These are phyloP conservation scores for Nyctibius bracteatus DNA, from an alignment of 2,113 vertebrate species.

Conservation along the genomic window DNA sequence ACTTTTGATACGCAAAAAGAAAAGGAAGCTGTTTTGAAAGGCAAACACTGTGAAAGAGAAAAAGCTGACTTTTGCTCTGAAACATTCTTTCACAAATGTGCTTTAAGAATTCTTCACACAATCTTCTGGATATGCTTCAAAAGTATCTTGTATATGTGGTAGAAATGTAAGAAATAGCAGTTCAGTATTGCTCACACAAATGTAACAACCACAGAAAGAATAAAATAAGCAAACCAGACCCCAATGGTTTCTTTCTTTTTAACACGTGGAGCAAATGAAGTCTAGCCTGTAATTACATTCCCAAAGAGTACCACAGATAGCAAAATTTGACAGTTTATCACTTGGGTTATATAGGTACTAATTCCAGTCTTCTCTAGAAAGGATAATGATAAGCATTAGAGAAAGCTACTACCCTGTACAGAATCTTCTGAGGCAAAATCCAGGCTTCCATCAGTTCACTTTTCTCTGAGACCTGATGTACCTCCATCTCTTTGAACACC, in stretches of 20 bases:
- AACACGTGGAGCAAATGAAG: neutral
- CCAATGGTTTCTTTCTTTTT: neutral
- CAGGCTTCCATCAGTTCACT: neutral
- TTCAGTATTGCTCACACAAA: neutral
- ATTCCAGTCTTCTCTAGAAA: neutral
- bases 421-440: neutral
- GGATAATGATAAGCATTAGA: neutral
- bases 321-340: neutral
- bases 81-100: neutral
- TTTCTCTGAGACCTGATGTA: neutral
- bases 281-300: neutral
- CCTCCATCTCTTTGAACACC: neutral
- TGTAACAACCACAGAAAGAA: neutral
- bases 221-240: neutral
- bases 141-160: neutral
- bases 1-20: conserved; percentile 33
- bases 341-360: neutral
- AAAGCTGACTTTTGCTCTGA: neutral
- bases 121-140: neutral
- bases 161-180: neutral
- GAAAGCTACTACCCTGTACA: neutral
- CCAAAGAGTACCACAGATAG: neutral
- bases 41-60: neutral
- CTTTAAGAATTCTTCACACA: neutral
- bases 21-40: conserved; percentile 34